Percentiles rank a stretch among this genome's conserved stretches.
Conservation (phyloP, 2,113 vertebrate genomes). For the Vidua macroura region DNA sequence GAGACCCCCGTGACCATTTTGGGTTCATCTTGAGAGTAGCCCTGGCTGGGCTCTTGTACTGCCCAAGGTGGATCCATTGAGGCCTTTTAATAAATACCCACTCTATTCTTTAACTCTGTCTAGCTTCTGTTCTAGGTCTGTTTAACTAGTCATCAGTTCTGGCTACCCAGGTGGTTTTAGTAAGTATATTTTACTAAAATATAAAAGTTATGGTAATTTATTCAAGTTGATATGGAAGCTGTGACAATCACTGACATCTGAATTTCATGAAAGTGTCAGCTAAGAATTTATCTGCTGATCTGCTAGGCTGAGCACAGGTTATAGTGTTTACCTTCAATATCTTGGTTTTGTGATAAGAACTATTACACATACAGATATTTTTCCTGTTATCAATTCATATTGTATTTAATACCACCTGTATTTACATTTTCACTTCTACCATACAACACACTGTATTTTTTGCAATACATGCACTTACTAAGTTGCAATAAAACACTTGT, state of each 20-base stretch:
- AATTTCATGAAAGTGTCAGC: background rate
- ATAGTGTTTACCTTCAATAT: background rate
- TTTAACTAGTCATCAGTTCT: too few species aligned
- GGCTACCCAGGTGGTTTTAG: too few species aligned
- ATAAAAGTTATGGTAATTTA: background rate
- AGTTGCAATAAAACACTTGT: background rate
- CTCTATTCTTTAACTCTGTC: too few species aligned
- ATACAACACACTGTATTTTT: background rate
- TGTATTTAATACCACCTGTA: background rate
- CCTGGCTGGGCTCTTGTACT: too few species aligned
- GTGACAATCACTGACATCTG: background rate
- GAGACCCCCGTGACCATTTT: too few species aligned
- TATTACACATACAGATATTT: background rate
- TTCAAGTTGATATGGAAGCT: background rate
- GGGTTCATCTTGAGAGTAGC: too few species aligned
- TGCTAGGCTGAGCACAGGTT: background rate
- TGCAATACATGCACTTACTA: background rate
- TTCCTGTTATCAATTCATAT: background rate
- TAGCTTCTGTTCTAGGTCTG: too few species aligned
- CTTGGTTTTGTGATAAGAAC: background rate
- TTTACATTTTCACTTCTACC: background rate
- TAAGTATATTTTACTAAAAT: background rate
- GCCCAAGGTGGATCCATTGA: too few species aligned
- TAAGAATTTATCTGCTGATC: background rate
- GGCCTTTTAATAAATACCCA: too few species aligned